phyloP scores from a whole-genome alignment of 2,888 invertebrate species.

The Himalopsyche japonica region DNA sequence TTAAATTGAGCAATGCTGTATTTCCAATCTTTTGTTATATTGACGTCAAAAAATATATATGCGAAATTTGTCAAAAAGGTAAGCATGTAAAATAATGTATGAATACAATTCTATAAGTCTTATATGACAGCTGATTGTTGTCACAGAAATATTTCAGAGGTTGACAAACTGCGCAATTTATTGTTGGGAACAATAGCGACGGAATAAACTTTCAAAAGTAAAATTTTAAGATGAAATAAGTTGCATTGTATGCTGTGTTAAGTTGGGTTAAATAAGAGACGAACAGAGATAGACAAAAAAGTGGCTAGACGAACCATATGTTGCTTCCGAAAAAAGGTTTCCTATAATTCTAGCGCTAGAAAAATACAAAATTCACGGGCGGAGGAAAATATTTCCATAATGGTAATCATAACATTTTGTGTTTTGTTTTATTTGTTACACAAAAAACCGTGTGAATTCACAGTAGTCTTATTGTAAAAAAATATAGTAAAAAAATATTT shows the following conservation, averaged over 20 bases:
- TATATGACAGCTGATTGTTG: background rate
- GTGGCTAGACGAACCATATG: conserved; percentile 30
- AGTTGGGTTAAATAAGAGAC: background rate
- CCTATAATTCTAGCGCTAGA: conserved; percentile 3
- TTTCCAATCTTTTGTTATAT: no score
- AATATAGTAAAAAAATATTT: no score
- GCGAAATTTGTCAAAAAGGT: background rate
- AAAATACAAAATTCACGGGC: background rate
- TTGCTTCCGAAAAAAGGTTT: conserved; percentile 35
- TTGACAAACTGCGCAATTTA: conserved; percentile 17
- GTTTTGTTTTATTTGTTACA: background rate
- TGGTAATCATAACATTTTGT: background rate
- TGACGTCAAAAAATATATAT: background rate
- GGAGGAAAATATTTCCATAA: background rate
- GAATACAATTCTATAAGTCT: background rate
- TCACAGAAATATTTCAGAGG: background rate
- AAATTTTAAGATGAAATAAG: conserved; percentile 1
- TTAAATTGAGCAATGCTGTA: no score
- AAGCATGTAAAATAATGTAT: background rate
- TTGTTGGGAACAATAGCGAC: background rate
- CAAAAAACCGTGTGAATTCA: no score
- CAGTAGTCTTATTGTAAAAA: no score
- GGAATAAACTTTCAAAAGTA: background rate
- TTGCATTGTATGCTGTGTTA: background rate
- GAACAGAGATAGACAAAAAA: background rate